Percentiles rank a stretch among this genome's conserved stretches.
Conservation (phyloP, 2,113 vertebrate genomes). For the Tinamus guttatus region DNA sequence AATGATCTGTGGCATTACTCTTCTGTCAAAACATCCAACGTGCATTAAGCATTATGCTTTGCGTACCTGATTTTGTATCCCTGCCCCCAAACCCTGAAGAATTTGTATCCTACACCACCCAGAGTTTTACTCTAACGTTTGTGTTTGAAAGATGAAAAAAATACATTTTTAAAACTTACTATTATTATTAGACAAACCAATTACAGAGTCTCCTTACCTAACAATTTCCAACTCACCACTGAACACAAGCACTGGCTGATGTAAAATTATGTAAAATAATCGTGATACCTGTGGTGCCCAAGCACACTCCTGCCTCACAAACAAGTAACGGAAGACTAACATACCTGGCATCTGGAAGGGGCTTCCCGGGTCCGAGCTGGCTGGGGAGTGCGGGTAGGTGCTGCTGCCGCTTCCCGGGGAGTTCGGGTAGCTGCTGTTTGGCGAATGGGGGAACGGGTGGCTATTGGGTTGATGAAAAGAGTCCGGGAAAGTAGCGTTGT, state of each 20-base stretch:
- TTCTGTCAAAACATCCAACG: neutral
- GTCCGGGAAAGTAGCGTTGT: constrained; percentile 96
- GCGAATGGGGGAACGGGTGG: constrained; percentile 85
- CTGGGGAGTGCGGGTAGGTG: constrained; percentile 95
- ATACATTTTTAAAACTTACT: neutral
- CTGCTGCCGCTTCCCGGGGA: constrained; percentile 92
- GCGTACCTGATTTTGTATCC: constrained; percentile 4
- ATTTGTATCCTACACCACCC: neutral
- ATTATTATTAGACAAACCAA: neutral
- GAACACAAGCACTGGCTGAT: neutral
- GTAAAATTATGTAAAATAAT: neutral
- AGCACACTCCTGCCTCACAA: neutral
- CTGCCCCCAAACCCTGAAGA: neutral
- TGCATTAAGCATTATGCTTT: neutral
- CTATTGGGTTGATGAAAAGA: constrained; percentile 87
- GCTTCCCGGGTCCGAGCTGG: constrained; percentile 94
- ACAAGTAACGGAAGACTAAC: neutral
- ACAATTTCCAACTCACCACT: neutral
- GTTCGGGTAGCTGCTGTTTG: constrained; percentile 93
- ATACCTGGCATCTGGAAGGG: constrained; percentile 98
- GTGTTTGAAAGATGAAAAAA: neutral
- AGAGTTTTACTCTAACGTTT: neutral
- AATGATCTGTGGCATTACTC: neutral
- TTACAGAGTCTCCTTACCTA: neutral
- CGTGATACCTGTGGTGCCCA: neutral